Evolutionary conservation across 1,140 invertebrate genomes (phyloP), one percentile per base, ranked within the genome.

Genomic region (Brachionus manjavacas): DNA sequence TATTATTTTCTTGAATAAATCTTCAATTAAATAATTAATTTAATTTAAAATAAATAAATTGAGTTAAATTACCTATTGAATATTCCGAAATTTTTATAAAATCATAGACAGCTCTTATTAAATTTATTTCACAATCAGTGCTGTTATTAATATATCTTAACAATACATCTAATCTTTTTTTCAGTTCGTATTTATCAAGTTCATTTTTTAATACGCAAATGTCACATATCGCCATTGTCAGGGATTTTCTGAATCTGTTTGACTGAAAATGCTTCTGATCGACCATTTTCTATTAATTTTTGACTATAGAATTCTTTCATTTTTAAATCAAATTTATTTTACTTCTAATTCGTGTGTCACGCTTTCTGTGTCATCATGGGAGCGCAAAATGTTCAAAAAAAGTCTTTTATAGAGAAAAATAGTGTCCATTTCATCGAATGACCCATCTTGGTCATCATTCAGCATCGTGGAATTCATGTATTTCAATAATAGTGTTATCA

Each of bases 401-500:
- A 76, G 41, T 49, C 41, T 76, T 76, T 16, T 46, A 20, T 76
- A 76, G 4, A 76, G 9, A 49, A 25, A 20, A 76, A 12, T 76
- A 31, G 20, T 49, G 16, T 76, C 43, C 28, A 23, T 76, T 46
- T 49, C 72, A 28, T 76, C 41, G n/a, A 11, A 49, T 49, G 43
- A 52, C n/a, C 4, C 20, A 12, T 46, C 52, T 23, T 43, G 31
- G 20, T 76, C 72, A 52, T 76, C 41, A 76, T n/a, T 49, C 1
- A 49, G 41, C 43, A 25, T 41, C 11, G n/a, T 72, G 14, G n/a
- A 8, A 41, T 64, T 81, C 79, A 81, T 81, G 52, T 81, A 68
- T 43, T 81, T 81, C 14, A 89, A 66, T 86, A 89, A 87, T 23
- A 88, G 86, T 23, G 86, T 86, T n/a, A 89, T 88, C 4, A 87